These are phyloP conservation scores for Bucorvus abyssinicus DNA, from an alignment of 2,797 vertebrate species.

Conservation along the genomic window DNA sequence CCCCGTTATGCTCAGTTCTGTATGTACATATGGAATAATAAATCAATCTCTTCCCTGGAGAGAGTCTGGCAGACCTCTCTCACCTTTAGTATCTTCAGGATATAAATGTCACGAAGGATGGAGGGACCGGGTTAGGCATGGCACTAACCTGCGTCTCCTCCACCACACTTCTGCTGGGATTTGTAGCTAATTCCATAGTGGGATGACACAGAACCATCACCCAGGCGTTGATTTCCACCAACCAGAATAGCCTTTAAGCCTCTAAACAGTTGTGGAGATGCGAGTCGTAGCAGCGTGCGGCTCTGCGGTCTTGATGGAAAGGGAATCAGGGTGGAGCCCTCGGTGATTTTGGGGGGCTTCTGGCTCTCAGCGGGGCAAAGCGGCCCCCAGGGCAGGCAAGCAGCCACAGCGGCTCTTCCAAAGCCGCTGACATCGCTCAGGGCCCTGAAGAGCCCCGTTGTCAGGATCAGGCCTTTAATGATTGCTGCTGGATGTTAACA, in stretches of 20 bases:
- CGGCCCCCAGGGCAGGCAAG: neutral
- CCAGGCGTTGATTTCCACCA: neutral
- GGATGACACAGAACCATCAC: neutral
- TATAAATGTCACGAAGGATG: neutral
- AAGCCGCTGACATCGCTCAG: neutral
- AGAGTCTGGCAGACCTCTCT: neutral
- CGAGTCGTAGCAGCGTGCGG: rapidly evolving
- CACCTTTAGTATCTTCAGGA: neutral
- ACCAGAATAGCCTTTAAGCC: neutral
- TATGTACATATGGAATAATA: neutral
- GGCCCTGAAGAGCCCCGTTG: neutral
- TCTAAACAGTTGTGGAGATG: neutral
- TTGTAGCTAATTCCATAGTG: neutral
- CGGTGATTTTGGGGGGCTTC: rapidly evolving
- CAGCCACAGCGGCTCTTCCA: neutral
- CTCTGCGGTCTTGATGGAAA: neutral
- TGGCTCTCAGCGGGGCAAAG: neutral
- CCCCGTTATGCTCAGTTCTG: neutral
- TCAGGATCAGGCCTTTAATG: slow-evolving; percentile 7
- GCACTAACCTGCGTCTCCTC: neutral
- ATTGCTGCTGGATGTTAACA: slow-evolving; percentile 11
- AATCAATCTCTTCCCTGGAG: neutral
- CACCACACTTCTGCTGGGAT: neutral
- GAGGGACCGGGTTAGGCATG: rapidly evolving
- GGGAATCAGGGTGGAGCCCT: neutral